Evolutionary conservation across 2,113 vertebrate genomes (phyloP).

Genomic region (Anolis sagrei): DNA sequence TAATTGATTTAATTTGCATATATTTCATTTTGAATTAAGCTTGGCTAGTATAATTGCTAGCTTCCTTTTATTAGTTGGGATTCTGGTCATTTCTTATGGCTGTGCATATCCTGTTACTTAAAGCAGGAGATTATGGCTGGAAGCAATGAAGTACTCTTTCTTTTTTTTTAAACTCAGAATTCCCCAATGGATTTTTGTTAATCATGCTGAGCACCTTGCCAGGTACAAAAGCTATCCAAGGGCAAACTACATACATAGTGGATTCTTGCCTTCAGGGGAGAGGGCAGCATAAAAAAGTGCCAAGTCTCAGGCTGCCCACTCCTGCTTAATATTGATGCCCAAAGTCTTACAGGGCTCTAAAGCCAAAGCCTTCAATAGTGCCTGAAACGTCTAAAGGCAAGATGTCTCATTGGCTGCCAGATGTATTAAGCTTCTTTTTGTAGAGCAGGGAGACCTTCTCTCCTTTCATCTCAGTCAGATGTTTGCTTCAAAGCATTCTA

Average conservation of each 20-base stretch:
- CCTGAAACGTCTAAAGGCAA: background rate
- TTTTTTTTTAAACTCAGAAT: background rate
- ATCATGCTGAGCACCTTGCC: background rate
- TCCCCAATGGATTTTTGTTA: background rate
- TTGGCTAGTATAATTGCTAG: conserved; percentile 41
- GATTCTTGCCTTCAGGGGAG: background rate
- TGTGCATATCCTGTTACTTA: background rate
- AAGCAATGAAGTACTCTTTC: background rate
- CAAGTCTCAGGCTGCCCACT: background rate
- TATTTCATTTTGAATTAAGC: background rate
- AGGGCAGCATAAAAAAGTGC: background rate
- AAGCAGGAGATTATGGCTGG: background rate
- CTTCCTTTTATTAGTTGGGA: background rate
- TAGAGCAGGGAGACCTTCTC: no score
- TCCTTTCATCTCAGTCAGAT: background rate
- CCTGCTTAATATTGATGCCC: background rate
- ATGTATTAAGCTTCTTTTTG: background rate
- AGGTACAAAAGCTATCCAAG: background rate
- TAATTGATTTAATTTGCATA: conserved; percentile 23
- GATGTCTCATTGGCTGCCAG: background rate
- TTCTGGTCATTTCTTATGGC: background rate
- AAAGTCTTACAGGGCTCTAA: background rate
- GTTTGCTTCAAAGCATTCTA: background rate
- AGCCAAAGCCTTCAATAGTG: background rate
- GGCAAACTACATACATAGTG: background rate